Conservation (phyloP, 2,797 vertebrate species). For the Tadarida brasiliensis region DNA sequence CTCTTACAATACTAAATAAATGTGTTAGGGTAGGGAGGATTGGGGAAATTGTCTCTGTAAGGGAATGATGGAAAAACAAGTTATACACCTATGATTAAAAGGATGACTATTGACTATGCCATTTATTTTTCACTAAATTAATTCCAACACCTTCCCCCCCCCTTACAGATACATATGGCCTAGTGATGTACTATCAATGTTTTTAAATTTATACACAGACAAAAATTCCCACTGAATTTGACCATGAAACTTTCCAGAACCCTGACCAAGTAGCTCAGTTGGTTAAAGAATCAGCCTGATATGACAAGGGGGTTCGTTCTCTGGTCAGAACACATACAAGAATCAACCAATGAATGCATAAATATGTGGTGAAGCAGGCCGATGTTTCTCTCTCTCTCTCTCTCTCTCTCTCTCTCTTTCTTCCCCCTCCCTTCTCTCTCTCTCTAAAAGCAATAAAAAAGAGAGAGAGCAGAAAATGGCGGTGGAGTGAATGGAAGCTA, state of each 20-base stretch:
- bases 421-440: too few species aligned
- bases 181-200: background rate
- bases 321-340: too few species aligned
- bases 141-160: background rate
- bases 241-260: background rate
- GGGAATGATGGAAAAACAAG: background rate
- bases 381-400: too few species aligned
- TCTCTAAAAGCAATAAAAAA: too few species aligned
- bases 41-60: background rate
- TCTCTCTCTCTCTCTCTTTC: too few species aligned
- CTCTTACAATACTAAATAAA: background rate
- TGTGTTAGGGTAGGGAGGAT: background rate
- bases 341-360: too few species aligned
- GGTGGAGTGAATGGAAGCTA: too few species aligned
- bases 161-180: background rate
- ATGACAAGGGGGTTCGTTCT: too few species aligned
- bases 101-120: background rate
- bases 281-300: too few species aligned
- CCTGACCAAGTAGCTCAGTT: too few species aligned
- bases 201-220: background rate
- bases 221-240: background rate
- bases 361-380: too few species aligned
- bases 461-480: too few species aligned
- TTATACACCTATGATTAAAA: background rate
- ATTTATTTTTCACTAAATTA: slow-evolving; percentile 13